Evolutionary conservation across 2,888 invertebrate genomes (phyloP), one percentile per base, ranked within the genome.

Genomic region (Thyatira batis): DNA sequence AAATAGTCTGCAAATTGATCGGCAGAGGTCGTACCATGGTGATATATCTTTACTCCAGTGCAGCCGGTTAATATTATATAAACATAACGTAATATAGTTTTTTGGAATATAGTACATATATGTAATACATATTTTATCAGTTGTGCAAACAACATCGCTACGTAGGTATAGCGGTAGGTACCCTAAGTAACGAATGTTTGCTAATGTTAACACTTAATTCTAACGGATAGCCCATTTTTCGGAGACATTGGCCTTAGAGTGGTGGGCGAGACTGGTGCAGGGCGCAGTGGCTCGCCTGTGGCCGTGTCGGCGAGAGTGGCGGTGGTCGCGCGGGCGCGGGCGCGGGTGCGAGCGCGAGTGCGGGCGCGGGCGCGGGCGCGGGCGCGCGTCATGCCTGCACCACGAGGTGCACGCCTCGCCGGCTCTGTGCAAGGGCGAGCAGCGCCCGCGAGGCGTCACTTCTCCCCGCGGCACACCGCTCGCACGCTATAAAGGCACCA

Each of bases 401-500:
- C 78, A 73, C 68, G 80, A 82, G 59, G 76, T 79, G 73, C 70
- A 78, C 53, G 65, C 63, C 64, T 64, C 73, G 59, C 54, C 70
- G 64, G 46, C 65, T 66, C 58, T 69, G 65, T 61, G 74, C 64
- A 75, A 69, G 54, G 72, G 76, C 70, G 76, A 79, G 77, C 69
- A 75, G 61, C 65, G 78, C 62, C 61, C 76, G 69, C 63, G 77
- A 68, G 71, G 69, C 69, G 63, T 68, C 66, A 59, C 60, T 51
- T 71, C 78, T 63, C 65, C 70, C 68, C 77, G 76, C 79, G 71
- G 78, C 72, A 71, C 62, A 64, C 70, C 69, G 66, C 73, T 73
- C 69, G 76, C 85, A 62, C 84, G 89, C 92, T 94, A 96, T 93
- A 96, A 95, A 63, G 96, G 97, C 81, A 97, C 97, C 77, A 97